Evolutionary conservation across 1,140 invertebrate species (phyloP), one percentile per base, ranked within the genome.

Genomic region (Papilio xuthus): DNA sequence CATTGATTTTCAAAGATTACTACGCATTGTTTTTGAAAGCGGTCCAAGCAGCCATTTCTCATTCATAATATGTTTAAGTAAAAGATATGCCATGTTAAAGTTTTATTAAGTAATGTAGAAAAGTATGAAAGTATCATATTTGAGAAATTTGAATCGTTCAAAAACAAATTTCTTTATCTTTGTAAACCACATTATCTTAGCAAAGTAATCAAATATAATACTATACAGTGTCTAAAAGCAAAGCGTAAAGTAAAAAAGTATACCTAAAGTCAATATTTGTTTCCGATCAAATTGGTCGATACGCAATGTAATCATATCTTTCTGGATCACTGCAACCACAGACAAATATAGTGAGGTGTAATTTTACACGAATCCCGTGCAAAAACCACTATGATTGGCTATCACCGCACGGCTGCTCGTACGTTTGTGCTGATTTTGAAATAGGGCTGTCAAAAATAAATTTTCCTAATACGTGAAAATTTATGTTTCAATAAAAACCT

Each of bases 361-460:
- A 89, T 88, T 90, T 90, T 84, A 86, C 86, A 84, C 86, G 83
- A 86, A 83, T 80, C 81, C 81, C 53, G 78, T 81, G 85, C 87
- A 89, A 89, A 89, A 91, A 91, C 85, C 85, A 84, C 83, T 78
- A 77, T 84, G 86, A 89, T 87, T 86, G 83, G 67, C 79, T 83
- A 84, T 84, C 82, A 79, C 84, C 80, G 83, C 82, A 78, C 80
- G 77, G 74, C 78, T 79, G 63, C 72, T 53, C 23, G 71, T 71
- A 56, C 53, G 50, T 78, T 77, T 56, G n/a, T 78, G 50, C 20
- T 67, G 37, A 32, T 78, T 76, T 76, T 74, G 37, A 41, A 42
- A 47, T 80, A 84, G 81, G 81, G 85, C 26, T 85, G 80, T 63
- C 67, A 63, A 76, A 42, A 26, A 6, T 44, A 6, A 50, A 20